phyloP scores from a whole-genome alignment of 2,113 vertebrate species.

The Eulemur rufifrons region DNA sequence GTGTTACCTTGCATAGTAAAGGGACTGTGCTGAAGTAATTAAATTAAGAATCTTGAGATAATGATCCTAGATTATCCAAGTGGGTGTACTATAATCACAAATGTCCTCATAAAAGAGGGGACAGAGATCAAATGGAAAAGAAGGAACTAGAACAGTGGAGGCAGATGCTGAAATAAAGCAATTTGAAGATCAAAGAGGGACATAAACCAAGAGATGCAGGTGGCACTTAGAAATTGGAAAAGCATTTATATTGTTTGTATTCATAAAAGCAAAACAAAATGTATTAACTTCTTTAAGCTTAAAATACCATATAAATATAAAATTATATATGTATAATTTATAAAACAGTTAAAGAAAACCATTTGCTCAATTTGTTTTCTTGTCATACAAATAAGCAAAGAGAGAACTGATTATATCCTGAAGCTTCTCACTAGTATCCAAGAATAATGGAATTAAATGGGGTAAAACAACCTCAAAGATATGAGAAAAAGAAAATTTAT shows the following conservation, averaged over 20 bases:
- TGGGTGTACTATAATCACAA: neutral
- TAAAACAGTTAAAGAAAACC: neutral
- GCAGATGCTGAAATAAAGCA: neutral
- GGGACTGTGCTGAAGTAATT: neutral
- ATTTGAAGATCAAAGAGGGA: neutral
- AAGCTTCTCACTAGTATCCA: neutral
- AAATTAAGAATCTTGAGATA: neutral
- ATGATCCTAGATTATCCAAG: neutral
- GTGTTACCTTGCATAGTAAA: neutral
- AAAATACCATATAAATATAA: neutral
- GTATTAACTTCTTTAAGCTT: neutral
- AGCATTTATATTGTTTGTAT: neutral
- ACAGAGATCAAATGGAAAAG: neutral
- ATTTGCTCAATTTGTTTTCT: neutral
- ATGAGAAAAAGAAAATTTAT: neutral
- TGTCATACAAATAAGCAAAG: neutral
- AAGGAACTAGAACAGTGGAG: neutral
- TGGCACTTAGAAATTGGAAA: neutral
- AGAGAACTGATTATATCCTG: neutral
- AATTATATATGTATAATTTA: neutral
- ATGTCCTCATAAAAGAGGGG: neutral
- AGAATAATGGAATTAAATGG: neutral
- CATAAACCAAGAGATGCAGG: neutral
- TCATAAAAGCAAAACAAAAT: neutral
- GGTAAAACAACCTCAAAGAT: neutral